Conservation (phyloP, 2,797 vertebrate species). For the Picus viridis region DNA sequence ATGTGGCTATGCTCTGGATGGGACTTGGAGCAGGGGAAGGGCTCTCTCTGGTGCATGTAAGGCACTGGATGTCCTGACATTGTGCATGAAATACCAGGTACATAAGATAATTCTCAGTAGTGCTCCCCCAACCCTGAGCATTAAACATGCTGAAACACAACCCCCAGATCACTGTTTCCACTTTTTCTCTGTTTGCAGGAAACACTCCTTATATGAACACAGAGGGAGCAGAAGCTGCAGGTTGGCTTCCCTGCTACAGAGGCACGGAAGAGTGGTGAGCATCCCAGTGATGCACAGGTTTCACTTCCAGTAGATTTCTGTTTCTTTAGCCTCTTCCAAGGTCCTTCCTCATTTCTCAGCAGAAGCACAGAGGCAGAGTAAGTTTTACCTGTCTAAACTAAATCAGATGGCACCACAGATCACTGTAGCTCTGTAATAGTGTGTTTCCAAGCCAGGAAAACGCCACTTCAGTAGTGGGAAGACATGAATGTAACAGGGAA, state of each 20-base stretch:
- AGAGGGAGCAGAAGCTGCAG: not conserved
- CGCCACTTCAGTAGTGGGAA: not conserved
- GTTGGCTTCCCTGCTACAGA: not conserved
- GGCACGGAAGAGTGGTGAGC: not conserved
- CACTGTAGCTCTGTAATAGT: not conserved
- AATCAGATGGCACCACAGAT: not conserved
- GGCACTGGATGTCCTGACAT: not conserved
- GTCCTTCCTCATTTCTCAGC: not conserved
- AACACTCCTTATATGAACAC: not conserved
- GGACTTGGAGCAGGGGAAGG: fast-evolving
- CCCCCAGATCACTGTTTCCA: not conserved
- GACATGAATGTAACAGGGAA: not conserved
- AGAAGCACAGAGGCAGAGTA: not conserved
- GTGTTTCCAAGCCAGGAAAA: not conserved
- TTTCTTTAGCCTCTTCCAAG: not conserved
- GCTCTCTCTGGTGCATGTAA: not conserved
- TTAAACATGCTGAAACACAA: not conserved
- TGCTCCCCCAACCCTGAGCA: not conserved
- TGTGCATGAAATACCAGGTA: not conserved
- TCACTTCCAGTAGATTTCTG: not conserved
- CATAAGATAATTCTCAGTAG: not conserved
- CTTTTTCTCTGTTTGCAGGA: slow-evolving; percentile 15
- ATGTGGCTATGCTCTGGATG: fast-evolving
- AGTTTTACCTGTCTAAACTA: not conserved
- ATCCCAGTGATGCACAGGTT: not conserved